Base-by-base conservation (phyloP, 2,113 vertebrate genomes). In the Neodon shergylaensis region DNA sequence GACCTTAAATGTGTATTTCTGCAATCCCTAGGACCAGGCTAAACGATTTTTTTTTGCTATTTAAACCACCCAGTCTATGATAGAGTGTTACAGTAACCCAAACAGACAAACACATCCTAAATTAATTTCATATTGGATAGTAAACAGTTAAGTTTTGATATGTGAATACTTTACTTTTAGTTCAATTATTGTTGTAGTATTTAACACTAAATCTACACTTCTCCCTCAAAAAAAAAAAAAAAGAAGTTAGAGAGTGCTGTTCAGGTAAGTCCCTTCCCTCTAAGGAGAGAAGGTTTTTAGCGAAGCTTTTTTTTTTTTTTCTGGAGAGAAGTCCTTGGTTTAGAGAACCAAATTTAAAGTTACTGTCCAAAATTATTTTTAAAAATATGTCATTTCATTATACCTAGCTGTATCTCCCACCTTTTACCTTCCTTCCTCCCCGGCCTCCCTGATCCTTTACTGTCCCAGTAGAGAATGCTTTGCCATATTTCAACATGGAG, bases 91-190 rank as follows among this genome's bases (percentile, higher is more conserved):
- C 17, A 73, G 65, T 9, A 81, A 26, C 39, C 19, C 0, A 28
- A 87, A 33, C 12, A 63, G 17, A 65, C 13, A n/a, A 70, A 39
- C 28, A 36, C 3, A 68, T 47, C 28, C 77, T 81, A 92, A 94
- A 44, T 65, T 9, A 3, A 58, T 39, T 83, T 33, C 19, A 44
- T 72, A 31, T 72, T 72, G 90, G 24, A 77, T 17, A 92, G 2
- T 19, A 90, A 63, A 42, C 49, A 70, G 49, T 63, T 88, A 70
- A 39, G 5, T 76, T 39, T 77, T 89, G 83, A 44, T 65, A 58
- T 76, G 9, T 3, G 22, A 52, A 1, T 21, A 19, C 52, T 94
- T 94, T 90, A 84, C 73, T 95, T 96, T 95, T 88, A 83, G 89
- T 91, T 87, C 72, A 47, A 54, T 54, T 16, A 84, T 76, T 82